Evolutionary conservation across 1,140 invertebrate species (phyloP).

Genomic region (Tenebrio molitor): DNA sequence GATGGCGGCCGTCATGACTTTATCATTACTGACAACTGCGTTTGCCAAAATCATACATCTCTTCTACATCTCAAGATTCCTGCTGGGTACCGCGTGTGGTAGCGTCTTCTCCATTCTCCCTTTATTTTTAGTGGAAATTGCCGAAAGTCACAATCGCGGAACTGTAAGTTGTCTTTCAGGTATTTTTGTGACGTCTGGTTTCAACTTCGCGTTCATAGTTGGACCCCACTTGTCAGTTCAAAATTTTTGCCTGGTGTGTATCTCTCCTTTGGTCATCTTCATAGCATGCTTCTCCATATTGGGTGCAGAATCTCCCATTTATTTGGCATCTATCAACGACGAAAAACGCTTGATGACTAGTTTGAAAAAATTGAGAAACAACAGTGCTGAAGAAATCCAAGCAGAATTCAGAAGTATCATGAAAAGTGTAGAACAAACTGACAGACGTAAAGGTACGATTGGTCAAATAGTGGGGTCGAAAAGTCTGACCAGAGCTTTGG

Average conservation of each 20-base stretch:
- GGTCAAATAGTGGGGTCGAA: slow-evolving; percentile 62
- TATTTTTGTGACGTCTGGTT: slow-evolving; percentile 67
- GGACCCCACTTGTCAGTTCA: slow-evolving; percentile 73
- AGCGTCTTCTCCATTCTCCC: slow-evolving; percentile 68
- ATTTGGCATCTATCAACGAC: slow-evolving; percentile 46
- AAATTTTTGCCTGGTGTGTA: slow-evolving; percentile 68
- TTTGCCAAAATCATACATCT: slow-evolving; percentile 63
- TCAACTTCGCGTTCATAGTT: slow-evolving; percentile 68
- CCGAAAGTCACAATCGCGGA: slow-evolving; percentile 62
- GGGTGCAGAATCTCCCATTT: slow-evolving; percentile 82
- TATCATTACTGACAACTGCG: slow-evolving; percentile 65
- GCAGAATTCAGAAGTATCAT: slow-evolving; percentile 72
- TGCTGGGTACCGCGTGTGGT: slow-evolving; percentile 67
- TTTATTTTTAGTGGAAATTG: slow-evolving; percentile 69
- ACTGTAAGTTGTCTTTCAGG: slow-evolving; percentile 73
- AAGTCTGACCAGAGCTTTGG: slow-evolving; percentile 73
- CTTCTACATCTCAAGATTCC: slow-evolving; percentile 65
- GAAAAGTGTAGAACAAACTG: too few species aligned
- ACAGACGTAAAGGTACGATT: slow-evolving; percentile 61
- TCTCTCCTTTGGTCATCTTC: slow-evolving; percentile 67
- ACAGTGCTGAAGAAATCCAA: slow-evolving; percentile 66
- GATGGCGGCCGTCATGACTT: slow-evolving; percentile 63
- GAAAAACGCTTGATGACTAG: slow-evolving; percentile 43
- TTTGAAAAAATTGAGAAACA: slow-evolving; percentile 56
- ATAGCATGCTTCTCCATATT: slow-evolving; percentile 68